Percentiles rank a stretch among this genome's conserved stretches.
These are phyloP conservation scores for Adineta ricciae DNA, from an alignment of 2,888 invertebrate genomes.

Conservation along the genomic window DNA sequence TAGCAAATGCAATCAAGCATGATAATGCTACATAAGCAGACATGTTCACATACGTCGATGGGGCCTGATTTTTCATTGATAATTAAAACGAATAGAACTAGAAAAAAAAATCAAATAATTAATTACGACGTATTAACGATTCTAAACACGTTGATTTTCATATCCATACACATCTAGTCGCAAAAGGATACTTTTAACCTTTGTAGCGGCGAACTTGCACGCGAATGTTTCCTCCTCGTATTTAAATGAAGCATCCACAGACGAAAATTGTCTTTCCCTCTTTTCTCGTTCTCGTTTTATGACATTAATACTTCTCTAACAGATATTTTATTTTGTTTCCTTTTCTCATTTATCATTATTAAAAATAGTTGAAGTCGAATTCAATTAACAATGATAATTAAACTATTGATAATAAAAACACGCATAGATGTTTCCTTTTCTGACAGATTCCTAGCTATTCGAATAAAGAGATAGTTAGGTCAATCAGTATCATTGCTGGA, in stretches of 20 bases:
- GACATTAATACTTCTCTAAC: background rate
- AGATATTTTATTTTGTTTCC: background rate
- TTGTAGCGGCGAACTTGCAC: too few relatives aligned
- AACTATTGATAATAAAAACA: background rate
- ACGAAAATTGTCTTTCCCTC: background rate
- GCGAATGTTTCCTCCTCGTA: background rate
- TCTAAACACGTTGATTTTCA: background rate
- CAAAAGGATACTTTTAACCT: background rate
- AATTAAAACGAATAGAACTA: background rate
- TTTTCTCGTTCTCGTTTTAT: background rate
- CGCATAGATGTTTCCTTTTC: background rate
- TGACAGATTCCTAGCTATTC: background rate
- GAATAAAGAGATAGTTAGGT: background rate
- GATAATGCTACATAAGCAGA: conserved; percentile 3
- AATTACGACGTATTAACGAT: background rate
- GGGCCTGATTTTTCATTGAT: background rate
- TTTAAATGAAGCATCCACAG: background rate
- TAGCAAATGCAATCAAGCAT: background rate
- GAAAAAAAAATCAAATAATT: background rate
- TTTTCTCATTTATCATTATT: background rate
- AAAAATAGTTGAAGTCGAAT: background rate
- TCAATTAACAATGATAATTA: background rate
- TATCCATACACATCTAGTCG: background rate
- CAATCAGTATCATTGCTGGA: background rate
- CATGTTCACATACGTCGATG: background rate